phyloP scores from a whole-genome alignment of 2,797 vertebrate genomes.

The Gymnocypris eckloni region DNA sequence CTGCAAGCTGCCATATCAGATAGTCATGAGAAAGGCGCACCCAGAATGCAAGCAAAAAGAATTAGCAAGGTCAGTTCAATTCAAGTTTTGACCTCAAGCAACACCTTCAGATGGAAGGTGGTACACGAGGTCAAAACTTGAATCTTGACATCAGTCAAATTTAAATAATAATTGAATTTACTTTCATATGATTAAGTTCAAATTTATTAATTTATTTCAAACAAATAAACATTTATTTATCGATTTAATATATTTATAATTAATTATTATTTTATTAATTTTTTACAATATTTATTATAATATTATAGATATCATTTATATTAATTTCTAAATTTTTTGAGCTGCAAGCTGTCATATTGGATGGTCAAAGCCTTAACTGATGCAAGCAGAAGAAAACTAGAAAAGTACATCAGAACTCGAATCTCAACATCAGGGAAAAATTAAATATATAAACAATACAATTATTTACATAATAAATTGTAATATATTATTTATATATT shows the following conservation, averaged over 20 bases:
- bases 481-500: background rate
- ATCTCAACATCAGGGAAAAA: background rate
- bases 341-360: constrained; percentile 1
- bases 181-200: background rate
- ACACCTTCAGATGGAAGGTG: background rate
- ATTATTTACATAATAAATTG: background rate
- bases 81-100: no score
- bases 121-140: background rate
- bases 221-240: background rate
- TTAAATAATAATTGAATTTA: no score
- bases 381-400: constrained; percentile 16
- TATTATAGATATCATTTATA: background rate
- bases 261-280: background rate
- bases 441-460: background rate
- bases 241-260: background rate
- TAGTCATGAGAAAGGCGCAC: constrained; percentile 19
- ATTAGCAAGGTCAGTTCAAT: constrained; percentile 17
- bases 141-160: background rate
- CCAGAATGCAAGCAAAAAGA: constrained; percentile 16
- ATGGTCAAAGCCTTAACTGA: constrained; percentile 1
- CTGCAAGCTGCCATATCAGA: constrained; percentile 26
- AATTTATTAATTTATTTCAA: background rate
- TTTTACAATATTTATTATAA: background rate
- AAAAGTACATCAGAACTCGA: background rate
- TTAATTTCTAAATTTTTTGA: background rate